Evolutionary conservation across 2,888 invertebrate genomes (phyloP).

Genomic region (Rhogogaster chlorosoma): DNA sequence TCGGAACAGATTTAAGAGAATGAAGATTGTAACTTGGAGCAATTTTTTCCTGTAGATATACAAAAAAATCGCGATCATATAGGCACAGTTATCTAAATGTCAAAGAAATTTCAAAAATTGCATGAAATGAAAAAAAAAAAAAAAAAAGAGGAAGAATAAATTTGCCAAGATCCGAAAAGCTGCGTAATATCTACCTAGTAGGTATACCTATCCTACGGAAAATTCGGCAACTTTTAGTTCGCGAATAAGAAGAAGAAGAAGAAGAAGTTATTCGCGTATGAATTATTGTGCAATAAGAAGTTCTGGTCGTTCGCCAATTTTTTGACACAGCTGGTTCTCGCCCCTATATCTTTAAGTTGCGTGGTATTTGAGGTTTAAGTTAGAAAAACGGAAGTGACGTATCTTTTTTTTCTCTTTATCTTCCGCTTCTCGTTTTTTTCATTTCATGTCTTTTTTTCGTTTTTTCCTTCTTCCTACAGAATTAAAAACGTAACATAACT

Average conservation of each 20-base stretch:
- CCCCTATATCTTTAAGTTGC: neutral
- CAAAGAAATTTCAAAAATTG: neutral
- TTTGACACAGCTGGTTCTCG: neutral
- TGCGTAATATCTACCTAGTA: neutral
- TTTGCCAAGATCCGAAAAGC: neutral
- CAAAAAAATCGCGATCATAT: neutral
- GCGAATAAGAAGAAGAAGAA: neutral
- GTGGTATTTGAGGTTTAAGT: neutral
- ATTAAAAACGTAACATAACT: neutral
- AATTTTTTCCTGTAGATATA: too few relatives aligned
- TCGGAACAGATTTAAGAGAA: neutral
- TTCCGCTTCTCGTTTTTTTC: neutral
- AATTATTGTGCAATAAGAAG: constrained; percentile 28
- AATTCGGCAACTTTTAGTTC: constrained; percentile 15
- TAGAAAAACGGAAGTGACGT: neutral
- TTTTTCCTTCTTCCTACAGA: neutral
- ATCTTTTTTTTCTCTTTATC: neutral
- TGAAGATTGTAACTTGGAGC: neutral
- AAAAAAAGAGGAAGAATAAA: neutral
- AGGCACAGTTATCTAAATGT: neutral
- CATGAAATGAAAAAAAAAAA: neutral
- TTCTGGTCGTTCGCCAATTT: constrained; percentile 26
- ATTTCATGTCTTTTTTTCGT: neutral
- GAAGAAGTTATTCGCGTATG: constrained; percentile 18
- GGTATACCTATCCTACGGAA: neutral